These are phyloP conservation scores for Cephus pygmeus DNA, from an alignment of 2,888 invertebrate genomes.

Conservation along the genomic window DNA sequence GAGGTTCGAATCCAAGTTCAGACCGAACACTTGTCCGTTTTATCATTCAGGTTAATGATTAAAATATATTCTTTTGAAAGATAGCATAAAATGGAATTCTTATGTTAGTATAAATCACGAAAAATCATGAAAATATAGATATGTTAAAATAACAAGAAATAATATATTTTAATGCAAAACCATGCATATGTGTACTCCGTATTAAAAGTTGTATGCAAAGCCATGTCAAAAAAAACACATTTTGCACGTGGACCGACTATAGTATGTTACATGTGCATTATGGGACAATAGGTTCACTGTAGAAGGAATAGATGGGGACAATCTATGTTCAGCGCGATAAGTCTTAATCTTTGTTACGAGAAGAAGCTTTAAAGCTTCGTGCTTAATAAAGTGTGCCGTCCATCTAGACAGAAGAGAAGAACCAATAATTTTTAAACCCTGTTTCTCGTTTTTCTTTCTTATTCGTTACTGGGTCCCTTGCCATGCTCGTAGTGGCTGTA, in stretches of 20 bases:
- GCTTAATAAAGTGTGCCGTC: not conserved
- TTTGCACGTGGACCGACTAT: not conserved
- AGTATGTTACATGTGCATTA: not conserved
- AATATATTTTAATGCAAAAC: not conserved
- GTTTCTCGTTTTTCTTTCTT: slow-evolving; percentile 14
- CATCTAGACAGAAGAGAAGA: slow-evolving; percentile 2
- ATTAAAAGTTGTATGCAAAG: not conserved
- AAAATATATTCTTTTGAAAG: not conserved
- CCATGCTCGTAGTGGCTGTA: not conserved
- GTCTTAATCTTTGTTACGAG: not conserved
- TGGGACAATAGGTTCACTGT: not conserved
- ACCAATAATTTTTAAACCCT: slow-evolving; percentile 18
- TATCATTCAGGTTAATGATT: not conserved
- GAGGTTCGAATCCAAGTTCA: not conserved
- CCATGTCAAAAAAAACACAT: not conserved
- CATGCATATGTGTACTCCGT: not conserved
- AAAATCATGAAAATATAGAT: not conserved
- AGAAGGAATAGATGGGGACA: not conserved
- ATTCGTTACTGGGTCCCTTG: slow-evolving; percentile 5
- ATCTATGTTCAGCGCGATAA: not conserved
- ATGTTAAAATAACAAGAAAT: not conserved
- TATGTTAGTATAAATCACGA: too few relatives aligned
- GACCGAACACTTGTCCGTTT: not conserved
- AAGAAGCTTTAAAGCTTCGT: not conserved
- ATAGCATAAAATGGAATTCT: too few relatives aligned